These are phyloP conservation scores for Lepidochitona cinerea DNA, from an alignment of 2,888 invertebrate genomes.

Conservation along the genomic window DNA sequence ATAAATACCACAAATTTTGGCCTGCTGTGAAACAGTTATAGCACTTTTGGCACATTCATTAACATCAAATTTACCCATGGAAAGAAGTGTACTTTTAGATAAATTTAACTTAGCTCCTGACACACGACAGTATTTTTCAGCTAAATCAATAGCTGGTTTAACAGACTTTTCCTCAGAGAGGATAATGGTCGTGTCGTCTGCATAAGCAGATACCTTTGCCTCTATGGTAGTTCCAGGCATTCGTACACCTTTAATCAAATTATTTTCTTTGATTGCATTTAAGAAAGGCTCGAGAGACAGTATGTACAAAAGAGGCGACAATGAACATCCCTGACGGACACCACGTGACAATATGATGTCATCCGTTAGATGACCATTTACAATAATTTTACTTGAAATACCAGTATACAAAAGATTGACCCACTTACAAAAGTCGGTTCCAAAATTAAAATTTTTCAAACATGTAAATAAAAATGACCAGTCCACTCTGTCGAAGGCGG, in stretches of 20 bases:
- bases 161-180: slow-evolving; percentile 9
- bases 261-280: neutral
- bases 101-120: slow-evolving; percentile 30
- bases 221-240: slow-evolving; percentile 12
- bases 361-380: neutral
- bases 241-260: slow-evolving; percentile 15
- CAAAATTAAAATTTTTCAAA: slow-evolving; percentile 29
- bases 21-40: neutral
- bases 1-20: neutral
- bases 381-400: neutral
- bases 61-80: neutral
- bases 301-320: neutral
- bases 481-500: slow-evolving; percentile 40
- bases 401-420: slow-evolving; percentile 28
- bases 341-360: slow-evolving; percentile 1
- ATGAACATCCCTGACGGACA: slow-evolving; percentile 4
- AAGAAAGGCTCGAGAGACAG: neutral
- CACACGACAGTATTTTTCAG: slow-evolving; percentile 6
- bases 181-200: slow-evolving; percentile 16
- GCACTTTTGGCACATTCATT: neutral
- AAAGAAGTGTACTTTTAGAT: slow-evolving; percentile 22
- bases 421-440: neutral
- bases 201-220: slow-evolving; percentile 13
- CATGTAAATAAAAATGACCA: slow-evolving; percentile 32
- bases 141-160: neutral